Conservation (phyloP, 2,797 vertebrate genomes). For the Xenentodon cancila region DNA sequence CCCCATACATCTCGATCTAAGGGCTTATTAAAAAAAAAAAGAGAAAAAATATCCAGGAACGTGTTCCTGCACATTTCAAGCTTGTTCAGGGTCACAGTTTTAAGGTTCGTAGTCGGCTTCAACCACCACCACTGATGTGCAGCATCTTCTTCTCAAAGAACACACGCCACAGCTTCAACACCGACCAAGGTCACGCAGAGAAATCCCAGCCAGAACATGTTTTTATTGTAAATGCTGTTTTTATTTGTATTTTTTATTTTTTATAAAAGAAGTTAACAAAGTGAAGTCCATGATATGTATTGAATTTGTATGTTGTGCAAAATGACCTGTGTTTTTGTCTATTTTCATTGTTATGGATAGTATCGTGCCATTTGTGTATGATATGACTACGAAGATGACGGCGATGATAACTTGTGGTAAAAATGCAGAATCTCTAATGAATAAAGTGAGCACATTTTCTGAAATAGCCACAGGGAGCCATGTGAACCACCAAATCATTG, state of each 20-base stretch:
- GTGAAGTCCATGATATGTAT: constrained; percentile 47
- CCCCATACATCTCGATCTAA: too few relatives aligned
- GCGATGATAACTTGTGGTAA: constrained; percentile 24
- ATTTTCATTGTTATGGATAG: constrained; percentile 52
- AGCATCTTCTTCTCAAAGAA: constrained; percentile 35
- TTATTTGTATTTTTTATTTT: constrained; percentile 57
- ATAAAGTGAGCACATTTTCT: constrained; percentile 57
- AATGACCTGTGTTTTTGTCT: constrained; percentile 53
- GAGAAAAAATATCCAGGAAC: too few relatives aligned
- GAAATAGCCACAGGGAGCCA: constrained; percentile 46
- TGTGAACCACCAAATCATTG: constrained; percentile 15
- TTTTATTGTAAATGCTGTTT: constrained; percentile 40
- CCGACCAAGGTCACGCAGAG: constrained; percentile 16
- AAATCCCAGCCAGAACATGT: constrained; percentile 36
- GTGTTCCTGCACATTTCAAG: not conserved
- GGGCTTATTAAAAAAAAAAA: too few relatives aligned
- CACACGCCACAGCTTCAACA: constrained; percentile 36
- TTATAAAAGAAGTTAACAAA: constrained; percentile 28
- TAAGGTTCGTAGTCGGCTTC: not conserved
- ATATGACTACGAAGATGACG: constrained; percentile 22
- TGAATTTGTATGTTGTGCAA: constrained; percentile 58
- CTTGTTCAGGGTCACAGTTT: not conserved
- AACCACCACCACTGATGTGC: not conserved
- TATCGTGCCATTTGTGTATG: constrained; percentile 59
- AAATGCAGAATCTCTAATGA: constrained; percentile 39